Evolutionary conservation across 2,797 vertebrate genomes (phyloP), one percentile per base, ranked within the genome.

Genomic region (Toxotes lorentzi): DNA sequence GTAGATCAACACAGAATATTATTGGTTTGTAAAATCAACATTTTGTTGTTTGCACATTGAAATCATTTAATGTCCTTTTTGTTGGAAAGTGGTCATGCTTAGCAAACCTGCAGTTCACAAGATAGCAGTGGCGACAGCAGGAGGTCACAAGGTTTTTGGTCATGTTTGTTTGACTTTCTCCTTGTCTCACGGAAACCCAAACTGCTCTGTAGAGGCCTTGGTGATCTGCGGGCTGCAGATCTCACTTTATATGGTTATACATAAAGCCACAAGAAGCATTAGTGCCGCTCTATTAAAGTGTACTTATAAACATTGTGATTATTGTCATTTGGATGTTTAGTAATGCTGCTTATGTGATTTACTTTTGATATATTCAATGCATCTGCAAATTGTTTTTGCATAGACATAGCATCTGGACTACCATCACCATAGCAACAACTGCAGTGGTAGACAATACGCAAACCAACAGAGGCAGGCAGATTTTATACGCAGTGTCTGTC

Each of bases 351-450:
- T 51, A 35, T 67, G 24, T 64, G 59, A 75, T 80, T 85, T 82
- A 72, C 23, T 27, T 78, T 75, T 81, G 59, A 82, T 79, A 71
- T 54, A 68, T 73, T 69, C 58, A 56, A 70, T 87, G 54, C 67
- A 79, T 83, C 60, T 81, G 59, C 71, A 85, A 50, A 73, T 79
- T 61, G 34, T 81, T 87, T 88, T 84, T 78, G 59, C 65, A 65
- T 61, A 78, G 78, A 79, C 54, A 54, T 75, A 57, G 70, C 48
- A 76, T 86, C 84, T 87, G 68, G 72, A 56, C 48, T 34, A 67
- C 56, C 9, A 78, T 94, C 77, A 68, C 88, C 79, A 92, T 90
- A 60, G 81, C 78, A 92, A 92, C 89, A 60, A 54, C 81, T 86
- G 83, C 82, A 81, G 86, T 38, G 2, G 48, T 60, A 64, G 79